Conservation (phyloP, 2,797 vertebrate species). For the Mus caroli region DNA sequence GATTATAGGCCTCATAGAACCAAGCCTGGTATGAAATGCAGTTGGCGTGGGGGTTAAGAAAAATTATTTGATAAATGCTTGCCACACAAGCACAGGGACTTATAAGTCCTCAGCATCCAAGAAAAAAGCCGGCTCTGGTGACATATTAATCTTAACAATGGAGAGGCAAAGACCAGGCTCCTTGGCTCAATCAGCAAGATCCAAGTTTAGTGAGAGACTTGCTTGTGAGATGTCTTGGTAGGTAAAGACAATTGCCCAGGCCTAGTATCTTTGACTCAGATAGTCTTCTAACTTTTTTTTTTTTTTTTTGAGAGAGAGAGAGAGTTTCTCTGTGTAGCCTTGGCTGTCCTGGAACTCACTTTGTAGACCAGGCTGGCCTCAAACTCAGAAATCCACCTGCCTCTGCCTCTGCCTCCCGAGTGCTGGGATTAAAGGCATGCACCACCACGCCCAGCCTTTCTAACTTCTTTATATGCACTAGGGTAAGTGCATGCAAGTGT, state of each 20-base stretch:
- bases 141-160: background rate
- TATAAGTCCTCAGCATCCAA: background rate
- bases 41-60: background rate
- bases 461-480: background rate
- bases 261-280: background rate
- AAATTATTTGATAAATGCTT: background rate
- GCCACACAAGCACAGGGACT: background rate
- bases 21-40: background rate
- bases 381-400: no score
- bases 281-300: background rate
- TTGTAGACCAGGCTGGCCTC: no score
- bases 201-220: background rate
- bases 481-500: background rate
- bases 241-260: background rate
- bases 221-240: constrained; percentile 17
- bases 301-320: no score
- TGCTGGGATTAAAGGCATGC: no score
- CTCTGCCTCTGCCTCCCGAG: no score
- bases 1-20: background rate
- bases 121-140: background rate
- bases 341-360: no score
- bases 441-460: no score
- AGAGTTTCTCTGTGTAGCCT: no score
- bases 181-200: background rate
- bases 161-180: background rate